Percentiles rank a stretch among this genome's conserved stretches.
These are phyloP conservation scores for Capra hircus DNA, from an alignment of 2,113 vertebrate genomes.

Conservation along the genomic window DNA sequence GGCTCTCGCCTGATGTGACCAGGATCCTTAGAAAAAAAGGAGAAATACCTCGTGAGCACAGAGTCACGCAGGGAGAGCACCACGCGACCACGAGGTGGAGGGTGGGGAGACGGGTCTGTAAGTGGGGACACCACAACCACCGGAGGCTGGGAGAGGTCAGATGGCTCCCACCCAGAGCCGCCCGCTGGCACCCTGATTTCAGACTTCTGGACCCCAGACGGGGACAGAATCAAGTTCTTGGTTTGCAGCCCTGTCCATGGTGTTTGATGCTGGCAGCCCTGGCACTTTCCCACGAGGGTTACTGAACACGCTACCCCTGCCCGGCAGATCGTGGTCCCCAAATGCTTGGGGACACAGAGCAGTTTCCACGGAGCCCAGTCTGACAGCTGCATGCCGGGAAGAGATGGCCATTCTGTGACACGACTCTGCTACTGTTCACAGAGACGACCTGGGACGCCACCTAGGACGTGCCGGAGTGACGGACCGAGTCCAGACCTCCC, in stretches of 20 bases:
- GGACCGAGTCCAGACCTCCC: neutral
- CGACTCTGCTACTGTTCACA: neutral
- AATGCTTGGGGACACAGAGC: neutral
- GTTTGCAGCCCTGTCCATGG: rapidly evolving
- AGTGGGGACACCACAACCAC: rapidly evolving
- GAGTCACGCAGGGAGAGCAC: rapidly evolving
- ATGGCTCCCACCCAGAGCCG: neutral
- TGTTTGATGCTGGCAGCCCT: neutral
- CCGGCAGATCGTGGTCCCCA: too few species aligned
- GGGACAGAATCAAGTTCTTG: neutral
- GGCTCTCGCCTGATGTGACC: rapidly evolving
- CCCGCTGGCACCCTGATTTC: neutral
- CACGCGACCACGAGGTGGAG: rapidly evolving
- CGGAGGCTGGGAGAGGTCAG: rapidly evolving
- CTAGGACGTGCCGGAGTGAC: rapidly evolving
- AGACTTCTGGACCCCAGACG: neutral
- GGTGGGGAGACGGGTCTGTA: rapidly evolving
- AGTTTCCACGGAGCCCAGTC: neutral
- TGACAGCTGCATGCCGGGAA: too few species aligned
- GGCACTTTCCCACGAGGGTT: too few species aligned
- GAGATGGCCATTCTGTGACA: rapidly evolving
- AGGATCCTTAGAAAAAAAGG: neutral
- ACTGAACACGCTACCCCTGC: rapidly evolving
- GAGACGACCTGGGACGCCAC: neutral
- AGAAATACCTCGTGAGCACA: rapidly evolving